Percentiles rank a stretch among this genome's conserved stretches.
Conservation (phyloP, 1,140 invertebrate species). For the Propsilocerus akamusi region DNA sequence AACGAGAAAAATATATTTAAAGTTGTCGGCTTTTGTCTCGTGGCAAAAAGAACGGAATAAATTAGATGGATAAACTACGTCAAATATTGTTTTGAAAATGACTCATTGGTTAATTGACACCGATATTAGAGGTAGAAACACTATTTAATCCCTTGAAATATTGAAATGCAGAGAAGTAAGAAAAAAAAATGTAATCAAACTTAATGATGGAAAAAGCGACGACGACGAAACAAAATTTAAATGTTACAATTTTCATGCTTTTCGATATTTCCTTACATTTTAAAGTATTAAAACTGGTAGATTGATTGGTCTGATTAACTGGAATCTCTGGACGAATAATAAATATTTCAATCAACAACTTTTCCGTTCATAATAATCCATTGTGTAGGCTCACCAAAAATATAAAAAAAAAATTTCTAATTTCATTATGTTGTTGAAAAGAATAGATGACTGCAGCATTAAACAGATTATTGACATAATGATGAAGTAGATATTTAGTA, state of each 20-base stretch:
- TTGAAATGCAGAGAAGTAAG: too few species aligned
- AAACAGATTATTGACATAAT: conserved; percentile 4
- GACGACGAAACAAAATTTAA: too few species aligned
- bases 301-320: conserved; percentile 1
- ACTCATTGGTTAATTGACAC: conserved; percentile 2
- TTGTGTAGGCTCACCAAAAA: background rate
- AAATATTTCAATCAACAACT: conserved; percentile 2
- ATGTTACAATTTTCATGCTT: too few species aligned
- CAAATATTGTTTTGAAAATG: too few species aligned
- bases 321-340: background rate
- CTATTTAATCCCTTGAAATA: too few species aligned
- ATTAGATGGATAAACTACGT: conserved; percentile 2
- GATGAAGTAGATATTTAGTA: conserved; percentile 1
- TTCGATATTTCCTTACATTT: too few species aligned
- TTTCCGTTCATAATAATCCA: background rate
- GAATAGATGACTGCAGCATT: background rate
- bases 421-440: background rate
- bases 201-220: too few species aligned
- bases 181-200: too few species aligned
- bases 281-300: too few species aligned
- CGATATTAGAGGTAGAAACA: too few species aligned
- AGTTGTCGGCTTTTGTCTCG: too few species aligned
- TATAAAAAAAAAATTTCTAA: background rate
- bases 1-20: too few species aligned
- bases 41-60: background rate